These are phyloP conservation scores for Nesogale talazaci DNA, from an alignment of 2,113 vertebrate genomes.

Conservation along the genomic window DNA sequence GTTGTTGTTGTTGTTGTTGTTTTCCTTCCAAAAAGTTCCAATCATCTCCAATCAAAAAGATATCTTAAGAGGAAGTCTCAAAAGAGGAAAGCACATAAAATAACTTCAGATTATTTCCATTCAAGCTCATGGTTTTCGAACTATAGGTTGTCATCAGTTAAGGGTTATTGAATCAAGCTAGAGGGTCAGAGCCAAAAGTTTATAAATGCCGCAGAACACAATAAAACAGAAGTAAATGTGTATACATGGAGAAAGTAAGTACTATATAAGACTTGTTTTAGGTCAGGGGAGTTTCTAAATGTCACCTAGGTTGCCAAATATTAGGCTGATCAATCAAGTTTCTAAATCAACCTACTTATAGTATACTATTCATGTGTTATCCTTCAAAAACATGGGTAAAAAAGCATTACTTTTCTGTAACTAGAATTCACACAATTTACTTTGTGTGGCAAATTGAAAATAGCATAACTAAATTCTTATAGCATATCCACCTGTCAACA, in stretches of 20 bases:
- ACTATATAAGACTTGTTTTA: background rate
- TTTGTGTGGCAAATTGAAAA: too few relatives aligned
- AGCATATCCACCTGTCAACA: too few relatives aligned
- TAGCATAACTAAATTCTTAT: too few relatives aligned
- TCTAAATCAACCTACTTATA: background rate
- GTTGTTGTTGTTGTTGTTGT: background rate
- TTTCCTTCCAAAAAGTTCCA: constrained; percentile 11
- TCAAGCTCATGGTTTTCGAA: background rate
- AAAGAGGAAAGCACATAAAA: background rate
- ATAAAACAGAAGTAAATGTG: background rate
- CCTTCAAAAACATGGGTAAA: too few relatives aligned
- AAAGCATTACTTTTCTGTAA: too few relatives aligned
- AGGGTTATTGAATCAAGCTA: background rate
- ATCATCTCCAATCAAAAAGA: background rate
- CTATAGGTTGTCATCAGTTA: background rate
- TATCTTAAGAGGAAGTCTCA: background rate
- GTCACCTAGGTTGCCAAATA: background rate
- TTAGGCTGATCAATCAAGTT: background rate
- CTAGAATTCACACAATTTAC: too few relatives aligned
- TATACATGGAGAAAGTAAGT: background rate
- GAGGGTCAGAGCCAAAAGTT: background rate
- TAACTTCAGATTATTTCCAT: background rate
- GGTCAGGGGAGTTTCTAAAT: background rate
- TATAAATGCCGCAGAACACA: background rate
- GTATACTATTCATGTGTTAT: background rate